Evolutionary conservation across 2,888 invertebrate genomes (phyloP).

Genomic region (Julus scanicus): DNA sequence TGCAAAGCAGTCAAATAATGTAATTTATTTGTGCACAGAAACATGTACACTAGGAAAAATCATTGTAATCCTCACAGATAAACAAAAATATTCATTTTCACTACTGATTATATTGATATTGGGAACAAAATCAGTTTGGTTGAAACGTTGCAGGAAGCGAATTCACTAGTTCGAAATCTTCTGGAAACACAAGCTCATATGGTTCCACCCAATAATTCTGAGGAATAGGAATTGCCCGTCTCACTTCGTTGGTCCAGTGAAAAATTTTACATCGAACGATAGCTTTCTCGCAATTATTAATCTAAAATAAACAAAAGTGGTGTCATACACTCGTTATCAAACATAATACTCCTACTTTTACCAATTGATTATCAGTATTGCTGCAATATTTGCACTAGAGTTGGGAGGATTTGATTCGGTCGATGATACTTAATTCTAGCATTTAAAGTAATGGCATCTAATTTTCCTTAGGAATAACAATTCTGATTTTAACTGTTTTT

Average conservation of each 20-base stretch:
- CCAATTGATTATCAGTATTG: no score
- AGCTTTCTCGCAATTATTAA: slow-evolving; percentile 78
- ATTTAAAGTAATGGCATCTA: no score
- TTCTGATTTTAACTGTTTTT: no score
- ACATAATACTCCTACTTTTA: no score
- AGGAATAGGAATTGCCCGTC: slow-evolving; percentile 72
- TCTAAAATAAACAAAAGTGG: slow-evolving; percentile 67
- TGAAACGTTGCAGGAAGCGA: slow-evolving; percentile 59
- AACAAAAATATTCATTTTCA: background rate
- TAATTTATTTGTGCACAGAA: background rate
- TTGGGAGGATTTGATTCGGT: no score
- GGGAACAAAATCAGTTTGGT: background rate
- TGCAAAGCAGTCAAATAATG: background rate
- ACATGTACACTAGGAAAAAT: no score
- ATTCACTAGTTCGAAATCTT: slow-evolving; percentile 68
- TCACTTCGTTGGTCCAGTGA: slow-evolving; percentile 78
- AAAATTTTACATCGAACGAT: slow-evolving; percentile 80
- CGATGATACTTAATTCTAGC: no score
- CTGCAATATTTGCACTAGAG: no score
- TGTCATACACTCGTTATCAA: no score
- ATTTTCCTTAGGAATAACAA: no score
- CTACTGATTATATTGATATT: slow-evolving; percentile 12
- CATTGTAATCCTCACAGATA: background rate
- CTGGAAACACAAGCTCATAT: slow-evolving; percentile 72
- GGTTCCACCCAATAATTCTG: slow-evolving; percentile 69